Evolutionary conservation across 2,797 vertebrate genomes (phyloP), one percentile per base, ranked within the genome.

Genomic region (Hephaestus fuliginosus): DNA sequence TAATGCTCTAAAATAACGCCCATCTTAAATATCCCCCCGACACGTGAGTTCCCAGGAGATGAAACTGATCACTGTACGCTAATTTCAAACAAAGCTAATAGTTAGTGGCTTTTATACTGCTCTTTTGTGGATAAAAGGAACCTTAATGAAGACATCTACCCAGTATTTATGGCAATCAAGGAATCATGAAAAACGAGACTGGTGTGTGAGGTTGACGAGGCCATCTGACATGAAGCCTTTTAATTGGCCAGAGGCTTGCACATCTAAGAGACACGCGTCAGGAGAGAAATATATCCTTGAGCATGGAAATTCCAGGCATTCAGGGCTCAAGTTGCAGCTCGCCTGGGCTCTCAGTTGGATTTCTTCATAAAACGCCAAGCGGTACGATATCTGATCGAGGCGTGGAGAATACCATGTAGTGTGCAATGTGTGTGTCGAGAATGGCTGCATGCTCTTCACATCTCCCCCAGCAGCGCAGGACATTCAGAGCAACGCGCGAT

Each of bases 281-380:
- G 83, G 89, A 88, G 84, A 86, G 92, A 93, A 91, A 93, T 85
- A 83, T 93, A 95, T 93, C 94, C 92, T 88, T 74, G 72, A 96
- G 95, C 89, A 82, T 93, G 91, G 91, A 95, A 96, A 98, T 98
- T 97, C 97, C 96, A 97, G 92, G 92, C 95, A 96, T 97, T 97
- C 96, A 94, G 88, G 79, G 83, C 74, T 97, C 97, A 86, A 96
- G 97, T 96, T 94, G 89, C 89, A 93, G 94, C 97, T 95, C 78
- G 96, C 89, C 93, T 73, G 81, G 87, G 85, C 90, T 82, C 91
- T 87, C 92, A 94, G 93, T 93, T 87, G 88, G 90, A 93, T 94
- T 92, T 93, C 92, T 93, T 88, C 92, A 89, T 91, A 88, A 93
- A 93, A 92, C 69, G 89, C 90, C 88, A 89, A 73, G 88, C 87